Evolutionary conservation across 2,888 invertebrate genomes (phyloP).

Genomic region (Eledone cirrhosa): DNA sequence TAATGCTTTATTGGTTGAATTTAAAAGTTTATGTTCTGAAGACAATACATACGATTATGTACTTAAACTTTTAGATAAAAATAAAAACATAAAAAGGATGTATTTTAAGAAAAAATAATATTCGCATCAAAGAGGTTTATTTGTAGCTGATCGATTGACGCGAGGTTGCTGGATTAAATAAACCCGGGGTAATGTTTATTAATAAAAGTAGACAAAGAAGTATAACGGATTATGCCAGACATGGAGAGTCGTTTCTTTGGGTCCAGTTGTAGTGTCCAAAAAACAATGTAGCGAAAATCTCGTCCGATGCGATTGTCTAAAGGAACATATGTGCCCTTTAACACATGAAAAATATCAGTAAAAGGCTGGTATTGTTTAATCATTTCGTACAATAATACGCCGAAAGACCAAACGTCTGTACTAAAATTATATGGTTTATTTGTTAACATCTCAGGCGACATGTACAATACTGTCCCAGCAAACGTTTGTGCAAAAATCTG

Average conservation of each 20-base stretch:
- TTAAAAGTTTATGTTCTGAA: too few relatives aligned
- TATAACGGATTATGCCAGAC: background rate
- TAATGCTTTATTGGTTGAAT: too few relatives aligned
- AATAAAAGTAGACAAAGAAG: too few relatives aligned
- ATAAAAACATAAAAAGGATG: too few relatives aligned
- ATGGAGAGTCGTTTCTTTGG: background rate
- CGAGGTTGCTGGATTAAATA: too few relatives aligned
- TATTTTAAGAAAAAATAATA: too few relatives aligned
- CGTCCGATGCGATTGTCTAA: background rate
- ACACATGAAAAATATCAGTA: background rate
- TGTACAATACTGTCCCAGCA: background rate
- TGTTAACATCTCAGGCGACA: background rate
- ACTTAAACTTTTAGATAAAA: too few relatives aligned
- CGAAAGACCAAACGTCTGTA: slow-evolving; percentile 4
- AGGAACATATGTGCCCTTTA: background rate
- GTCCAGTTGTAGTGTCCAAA: slow-evolving; percentile 11
- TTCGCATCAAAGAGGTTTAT: too few relatives aligned
- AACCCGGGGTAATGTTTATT: too few relatives aligned
- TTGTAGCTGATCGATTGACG: too few relatives aligned
- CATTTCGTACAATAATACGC: slow-evolving; percentile 3
- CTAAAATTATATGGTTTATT: background rate
- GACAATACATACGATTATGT: too few relatives aligned
- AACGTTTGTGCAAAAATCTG: background rate
- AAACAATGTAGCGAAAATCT: background rate
- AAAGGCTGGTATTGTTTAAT: background rate